A percentile compares a stretch with the other conserved stretches of the same genome.
These are phyloP conservation scores for Hippocampus zosterae DNA, from an alignment of 2,113 vertebrate species.

Conservation along the genomic window DNA sequence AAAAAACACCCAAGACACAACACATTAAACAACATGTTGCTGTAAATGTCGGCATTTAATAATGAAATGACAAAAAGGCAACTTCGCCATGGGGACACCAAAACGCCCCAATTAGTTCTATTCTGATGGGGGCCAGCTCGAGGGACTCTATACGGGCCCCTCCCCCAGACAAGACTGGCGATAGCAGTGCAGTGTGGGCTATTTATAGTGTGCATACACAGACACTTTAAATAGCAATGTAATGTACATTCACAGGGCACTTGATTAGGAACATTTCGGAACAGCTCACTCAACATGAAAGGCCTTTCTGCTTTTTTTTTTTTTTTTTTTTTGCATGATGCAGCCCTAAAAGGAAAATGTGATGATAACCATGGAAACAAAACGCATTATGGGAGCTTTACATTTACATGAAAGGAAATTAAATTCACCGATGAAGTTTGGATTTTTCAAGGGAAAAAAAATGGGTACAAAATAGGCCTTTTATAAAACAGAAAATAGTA, in stretches of 20 bases:
- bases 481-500: too few species aligned
- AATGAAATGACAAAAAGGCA: background rate
- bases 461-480: too few species aligned
- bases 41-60: too few species aligned
- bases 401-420: too few species aligned
- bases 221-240: background rate
- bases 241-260: background rate
- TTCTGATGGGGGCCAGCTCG: background rate
- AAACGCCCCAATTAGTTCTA: background rate
- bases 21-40: too few species aligned
- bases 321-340: background rate
- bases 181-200: background rate
- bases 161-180: background rate
- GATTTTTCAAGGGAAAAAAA: too few species aligned
- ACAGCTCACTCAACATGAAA: background rate
- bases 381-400: background rate
- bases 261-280: background rate
- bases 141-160: background rate
- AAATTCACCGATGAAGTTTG: too few species aligned
- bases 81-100: background rate
- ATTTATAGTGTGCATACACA: background rate
- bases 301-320: background rate
- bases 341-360: background rate
- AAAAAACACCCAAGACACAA: too few species aligned
- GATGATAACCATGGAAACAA: background rate